Base-by-base conservation (phyloP, 1,140 invertebrate genomes). In the Penaeus indicus region DNA sequence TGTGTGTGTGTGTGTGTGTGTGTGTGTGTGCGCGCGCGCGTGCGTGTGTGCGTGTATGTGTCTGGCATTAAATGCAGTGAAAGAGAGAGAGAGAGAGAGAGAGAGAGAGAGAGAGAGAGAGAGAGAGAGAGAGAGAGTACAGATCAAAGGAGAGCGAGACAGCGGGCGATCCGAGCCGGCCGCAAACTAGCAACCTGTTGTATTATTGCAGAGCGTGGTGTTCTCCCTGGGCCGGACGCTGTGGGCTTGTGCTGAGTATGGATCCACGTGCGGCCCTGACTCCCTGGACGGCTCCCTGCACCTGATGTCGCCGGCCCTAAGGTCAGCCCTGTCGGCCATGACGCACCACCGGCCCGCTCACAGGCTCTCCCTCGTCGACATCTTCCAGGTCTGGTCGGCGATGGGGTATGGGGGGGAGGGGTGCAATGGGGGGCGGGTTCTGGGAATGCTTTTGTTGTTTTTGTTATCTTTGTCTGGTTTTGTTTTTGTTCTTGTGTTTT, bases 321-420 rank as follows among this genome's bases (percentile, higher is more conserved):
- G 86, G 80, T 84, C 86, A 22, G 77, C 80, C n/a, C 81, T 88
- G 25, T 54, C 86, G 13, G 86, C 86, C 80, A 88, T 88, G 86
- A 88, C 86, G 19, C 86, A 88, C 38, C 25, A 19, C 5, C 47
- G 75, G 0, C 86, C 80, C 10, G 81, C 67, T 11, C 80, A 88
- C 32, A 38, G 86, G n/a, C 86, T 88, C 16, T 5, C 81, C 3
- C 86, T 88, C 4, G 81, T 84, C 0, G 64, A 88, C 54, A 75
- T 88, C n/a, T 88, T 88, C n/a, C 86, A 88, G 80, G 86, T 88
- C 5, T 21, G 78, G 13, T 7, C 13, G n/a, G 25, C 19, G 63
- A 18, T 10, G 38, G 38, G 38, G 38, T 18, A 25, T 61, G 47
- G 11, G 25, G 16, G 22, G 64, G 19, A 1, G 22, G 47, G 38